Evolutionary conservation across 2,113 vertebrate genomes (phyloP), one percentile per base, ranked within the genome.

Genomic region (Brienomyrus longianalis): DNA sequence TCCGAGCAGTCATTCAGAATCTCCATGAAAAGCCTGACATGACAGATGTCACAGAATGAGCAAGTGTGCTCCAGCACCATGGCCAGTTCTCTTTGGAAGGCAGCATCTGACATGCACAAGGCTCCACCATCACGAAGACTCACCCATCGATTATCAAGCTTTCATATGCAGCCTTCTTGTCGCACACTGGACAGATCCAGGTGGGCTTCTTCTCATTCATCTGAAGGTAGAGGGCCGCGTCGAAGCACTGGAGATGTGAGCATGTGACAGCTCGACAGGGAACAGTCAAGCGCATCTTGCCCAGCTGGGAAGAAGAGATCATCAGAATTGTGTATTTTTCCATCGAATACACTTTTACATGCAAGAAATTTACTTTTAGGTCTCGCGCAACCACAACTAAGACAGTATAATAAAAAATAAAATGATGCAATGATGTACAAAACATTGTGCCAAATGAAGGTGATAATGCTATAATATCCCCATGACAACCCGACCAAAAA

Each of bases 201-300:
- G 97, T 98, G 47, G 98, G 97, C 59, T 99, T 99, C 95, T 99
- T 99, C 89, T 99, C 98, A 90, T 99, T 99, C 98, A 99, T 99
- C 95, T 99, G 98, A 50, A 99, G 96, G 94, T 99, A 99, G 86
- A 99, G 97, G 85, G 97, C 98, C 66, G 98, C 98, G 89, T 99
- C 98, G 27, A 99, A 99, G 93, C 98, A 99, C 91, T 99, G 98
- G 90, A 99, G 96, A 89, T 99, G 98, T 70, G 97, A 98, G 94
- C 98, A 99, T 83, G 98, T 99, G 85, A 98, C 97, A 0, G 98
- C 98, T 27, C 98, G 96, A 92, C 98, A 99, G 0, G 98, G 98
- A 91, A 98, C 97, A 0, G 97, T 97, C 91, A 99, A 95, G 0
- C 98, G 97, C 98, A 99, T 99, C 94, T 99, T 99, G 4, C 98